Evolutionary conservation across 2,797 vertebrate genomes (phyloP).

Genomic region (Etheostoma perlongum): DNA sequence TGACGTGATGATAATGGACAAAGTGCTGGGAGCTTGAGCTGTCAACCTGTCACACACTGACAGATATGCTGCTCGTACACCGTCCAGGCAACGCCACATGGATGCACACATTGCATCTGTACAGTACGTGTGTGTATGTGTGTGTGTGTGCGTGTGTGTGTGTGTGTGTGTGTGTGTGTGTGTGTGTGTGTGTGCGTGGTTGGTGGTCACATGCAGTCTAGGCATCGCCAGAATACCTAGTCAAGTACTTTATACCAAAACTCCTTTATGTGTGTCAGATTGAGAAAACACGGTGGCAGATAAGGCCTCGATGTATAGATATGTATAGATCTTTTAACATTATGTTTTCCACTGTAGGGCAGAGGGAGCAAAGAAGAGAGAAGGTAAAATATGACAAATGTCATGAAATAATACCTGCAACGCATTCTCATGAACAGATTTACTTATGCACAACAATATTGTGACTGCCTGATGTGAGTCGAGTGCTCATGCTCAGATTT

Average conservation of each 20-base stretch:
- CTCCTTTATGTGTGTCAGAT: slow-evolving; percentile 60
- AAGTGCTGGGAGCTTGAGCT: slow-evolving; percentile 94
- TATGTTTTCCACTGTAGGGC: slow-evolving; percentile 19
- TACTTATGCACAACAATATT: too few species aligned
- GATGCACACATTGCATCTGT: slow-evolving; percentile 69
- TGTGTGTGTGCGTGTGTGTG: not conserved
- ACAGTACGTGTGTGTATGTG: slow-evolving; percentile 13
- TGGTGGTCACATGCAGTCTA: slow-evolving; percentile 75
- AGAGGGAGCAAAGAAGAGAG: not conserved
- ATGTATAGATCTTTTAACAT: slow-evolving; percentile 42
- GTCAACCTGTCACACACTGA: slow-evolving; percentile 96
- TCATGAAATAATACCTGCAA: not conserved
- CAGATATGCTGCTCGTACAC: slow-evolving; percentile 96
- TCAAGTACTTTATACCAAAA: slow-evolving; percentile 58
- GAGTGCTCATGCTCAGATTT: too few species aligned
- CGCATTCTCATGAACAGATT: too few species aligned
- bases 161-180: slow-evolving; percentile 48
- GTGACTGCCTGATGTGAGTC: too few species aligned
- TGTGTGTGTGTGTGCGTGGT: slow-evolving; percentile 47
- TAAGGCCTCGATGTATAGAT: slow-evolving; percentile 46
- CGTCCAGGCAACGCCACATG: slow-evolving; percentile 87
- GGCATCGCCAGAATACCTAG: slow-evolving; percentile 72
- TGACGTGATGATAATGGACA: slow-evolving; percentile 96
- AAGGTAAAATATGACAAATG: not conserved
- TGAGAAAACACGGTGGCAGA: slow-evolving; percentile 54